Evolutionary conservation across 1,140 invertebrate species (phyloP), one percentile per base, ranked within the genome.

Genomic region (Latrodectus geometricus): DNA sequence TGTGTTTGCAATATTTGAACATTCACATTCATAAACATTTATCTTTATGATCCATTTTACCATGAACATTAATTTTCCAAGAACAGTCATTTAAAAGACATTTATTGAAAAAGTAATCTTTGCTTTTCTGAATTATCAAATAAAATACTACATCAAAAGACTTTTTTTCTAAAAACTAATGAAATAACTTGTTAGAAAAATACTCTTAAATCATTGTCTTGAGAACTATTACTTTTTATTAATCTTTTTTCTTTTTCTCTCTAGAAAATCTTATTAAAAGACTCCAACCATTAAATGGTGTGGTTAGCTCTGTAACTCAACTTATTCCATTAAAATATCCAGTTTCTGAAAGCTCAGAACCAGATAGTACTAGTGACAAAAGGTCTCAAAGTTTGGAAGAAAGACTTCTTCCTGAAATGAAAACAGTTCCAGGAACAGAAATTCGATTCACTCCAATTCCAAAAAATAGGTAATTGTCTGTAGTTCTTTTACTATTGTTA

Each of bases 371-470:
- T 20, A 70, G 61, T 11, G 66, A 68, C 9, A 75, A 68, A 48
- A 70, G 61, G 49, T 79, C 78, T 74, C 66, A 84, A 74, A 76
- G 23, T 61, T 15, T 86, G 17, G 89, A 88, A 73, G 88, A 89
- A 3, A 74, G 88, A 50, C 77, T 76, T 52, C 73, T 99, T 17
- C 97, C 98, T 0, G 90, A 96, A 89, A 93, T 99, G 90, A 95
- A 95, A 90, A 94, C 95, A 61, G 93, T 93, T 23, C 93, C 94
- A 88, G 96, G 96, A 7, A 96, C 95, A 68, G 94, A 94, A 84
- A 93, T 99, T 49, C 92, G 95, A 86, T 96, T 98, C 89, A 95
- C 95, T 50, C 89, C 92, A 88, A 93, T 98, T 89, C 95, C 96
- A 2, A 92, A 93, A n/a, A 93, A 94, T 89, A 93, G 93, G 89